Evolutionary conservation across 64 coral and sea anemone species (phyloP).

Genomic region (Montipora sp.): DNA sequence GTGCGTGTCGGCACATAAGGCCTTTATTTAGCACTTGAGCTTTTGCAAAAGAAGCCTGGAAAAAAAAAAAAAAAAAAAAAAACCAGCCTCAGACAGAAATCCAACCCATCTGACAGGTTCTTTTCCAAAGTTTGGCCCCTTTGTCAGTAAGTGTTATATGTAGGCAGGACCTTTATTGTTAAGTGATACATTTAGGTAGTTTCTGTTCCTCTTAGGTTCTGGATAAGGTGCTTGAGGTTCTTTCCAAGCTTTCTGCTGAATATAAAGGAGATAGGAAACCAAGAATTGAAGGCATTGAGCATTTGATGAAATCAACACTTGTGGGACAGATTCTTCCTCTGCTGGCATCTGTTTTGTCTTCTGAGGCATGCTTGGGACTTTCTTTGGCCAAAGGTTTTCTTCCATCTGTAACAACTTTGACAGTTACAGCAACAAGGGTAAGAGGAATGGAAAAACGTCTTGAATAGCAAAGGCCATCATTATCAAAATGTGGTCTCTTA

Average conservation of each 20-base stretch:
- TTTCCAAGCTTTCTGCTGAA: constrained; percentile 61
- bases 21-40: no score
- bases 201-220: constrained; percentile 35
- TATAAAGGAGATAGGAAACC: constrained; percentile 18
- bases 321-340: constrained; percentile 75
- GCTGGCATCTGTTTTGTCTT: constrained; percentile 69
- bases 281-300: constrained; percentile 66
- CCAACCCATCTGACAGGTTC: no score
- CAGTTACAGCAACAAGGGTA: constrained; percentile 74
- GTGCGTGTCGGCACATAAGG: no score
- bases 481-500: no score
- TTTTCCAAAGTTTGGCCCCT: no score
- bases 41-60: no score
- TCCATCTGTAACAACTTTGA: constrained; percentile 63
- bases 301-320: constrained; percentile 61
- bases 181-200: neutral
- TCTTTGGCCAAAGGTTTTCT: constrained; percentile 68
- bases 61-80: no score
- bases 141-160: no score
- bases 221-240: constrained; percentile 65
- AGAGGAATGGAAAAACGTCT: neutral
- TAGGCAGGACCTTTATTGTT: neutral
- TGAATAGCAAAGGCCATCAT: neutral
- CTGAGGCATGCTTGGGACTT: constrained; percentile 59
- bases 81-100: no score